Evolutionary conservation across 1,140 invertebrate species (phyloP), one percentile per base, ranked within the genome.

Genomic region (Paracyclopina nana): DNA sequence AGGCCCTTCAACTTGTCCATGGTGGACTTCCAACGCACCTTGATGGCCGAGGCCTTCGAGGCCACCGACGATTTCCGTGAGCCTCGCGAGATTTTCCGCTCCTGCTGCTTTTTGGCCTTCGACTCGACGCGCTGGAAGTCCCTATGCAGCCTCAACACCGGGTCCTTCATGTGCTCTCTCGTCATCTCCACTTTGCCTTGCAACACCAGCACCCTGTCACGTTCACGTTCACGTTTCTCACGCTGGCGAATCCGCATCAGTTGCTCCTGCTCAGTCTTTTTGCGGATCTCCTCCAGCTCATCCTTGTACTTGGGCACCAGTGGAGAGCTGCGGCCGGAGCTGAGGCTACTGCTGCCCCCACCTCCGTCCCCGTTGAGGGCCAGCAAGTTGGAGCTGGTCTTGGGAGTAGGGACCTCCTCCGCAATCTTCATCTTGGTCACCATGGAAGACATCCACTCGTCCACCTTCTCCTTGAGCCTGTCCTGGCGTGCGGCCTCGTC

Each of bases 81-180:
- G n/a, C n/a, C n/a, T n/a, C n/a, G n/a, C n/a, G 34, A 38, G 34
- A 38, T 38, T 38, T 38, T n/a, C n/a, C n/a, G 20, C 34, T 38
- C 34, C 34, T n/a, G 34, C n/a, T 16, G 14, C 34, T 38, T n/a
- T 38, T 38, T 38, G 34, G 20, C 34, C 14, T 20, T 38, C 20
- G 14, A 16, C 34, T 38, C 34, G n/a, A 38, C 34, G n/a, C 20
- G 14, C n/a, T 16, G 34, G n/a, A 38, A 20, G 34, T 38, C 34
- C 14, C 20, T n/a, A 9, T 38, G 34, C n/a, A 38, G n/a, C 34
- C 20, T 38, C 5, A 38, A 20, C 5, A n/a, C n/a, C 14, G 20
- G 14, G 34, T 38, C 34, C 34, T 38, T n/a, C 14, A 38, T n/a
- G 34, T 38, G 34, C 20, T 38, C 34, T 20, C 20, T 38, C 34